Evolutionary conservation across 2,888 invertebrate genomes (phyloP), one percentile per base, ranked within the genome.

Genomic region (Eupithecia tripunctaria): DNA sequence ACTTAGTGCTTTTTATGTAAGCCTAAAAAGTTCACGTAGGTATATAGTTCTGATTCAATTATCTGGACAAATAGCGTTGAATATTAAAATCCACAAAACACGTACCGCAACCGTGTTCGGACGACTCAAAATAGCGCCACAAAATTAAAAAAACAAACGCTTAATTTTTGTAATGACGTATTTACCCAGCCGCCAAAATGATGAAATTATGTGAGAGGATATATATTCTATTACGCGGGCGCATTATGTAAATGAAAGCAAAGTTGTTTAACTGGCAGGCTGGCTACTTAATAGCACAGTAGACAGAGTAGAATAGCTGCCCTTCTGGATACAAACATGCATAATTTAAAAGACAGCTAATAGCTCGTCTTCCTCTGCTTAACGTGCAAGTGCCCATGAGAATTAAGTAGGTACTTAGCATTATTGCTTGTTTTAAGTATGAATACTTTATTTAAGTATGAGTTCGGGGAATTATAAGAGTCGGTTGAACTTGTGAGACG

Each of bases 161-260:
- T 29, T 60, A 68, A 36, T 68, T 66, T 60, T 62, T 62, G 43
- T 67, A 68, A 70, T 67, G 6, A 18, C n/a, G 27, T 71, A 67
- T 66, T 70, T 71, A 74, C 56, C 64, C 68, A 68, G 67, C 25
- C 41, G 38, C 43, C 32, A 25, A 73, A 76, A 78, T 78, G 71
- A 77, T 78, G 73, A 74, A 76, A 79, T 78, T 77, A 77, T 76
- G 64, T 71, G 56, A 69, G 51, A 71, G 69, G 36, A 68, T 66
- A 68, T 71, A 21, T 76, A 79, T 79, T 79, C 79, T 77, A 76
- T 78, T 76, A 79, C 66, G 72, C 77, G 78, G 78, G 73, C 78
- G 82, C 83, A 89, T 88, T 89, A 89, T 90, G 89, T 86, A 84
- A 89, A 90, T 89, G 86, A 87, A 86, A 88, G 85, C 86, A 82